phyloP scores from a whole-genome alignment of 2,888 invertebrate species.

The Hipparchia semele region DNA sequence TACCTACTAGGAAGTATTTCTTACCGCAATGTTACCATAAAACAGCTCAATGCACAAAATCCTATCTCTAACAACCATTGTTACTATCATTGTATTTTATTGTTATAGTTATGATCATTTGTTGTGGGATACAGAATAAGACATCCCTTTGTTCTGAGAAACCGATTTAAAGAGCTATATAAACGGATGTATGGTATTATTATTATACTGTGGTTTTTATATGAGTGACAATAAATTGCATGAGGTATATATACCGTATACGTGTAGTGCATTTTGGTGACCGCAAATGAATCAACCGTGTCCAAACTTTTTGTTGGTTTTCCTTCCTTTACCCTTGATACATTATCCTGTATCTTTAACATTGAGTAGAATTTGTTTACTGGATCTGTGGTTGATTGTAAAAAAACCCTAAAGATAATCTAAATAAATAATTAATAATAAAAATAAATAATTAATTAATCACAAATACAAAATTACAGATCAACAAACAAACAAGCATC shows the following conservation, averaged over 20 bases:
- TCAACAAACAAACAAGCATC: too few relatives aligned
- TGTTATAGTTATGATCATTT: conserved; percentile 10
- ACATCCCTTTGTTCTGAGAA: conserved; percentile 11
- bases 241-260: not conserved
- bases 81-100: conserved; percentile 4
- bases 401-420: too few relatives aligned
- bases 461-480: too few relatives aligned
- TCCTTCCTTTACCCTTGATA: not conserved
- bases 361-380: not conserved
- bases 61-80: not conserved
- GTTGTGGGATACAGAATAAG: conserved; percentile 9
- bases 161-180: not conserved
- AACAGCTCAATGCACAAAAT: not conserved
- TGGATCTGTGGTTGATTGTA: too few relatives aligned
- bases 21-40: not conserved
- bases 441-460: too few relatives aligned
- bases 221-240: not conserved
- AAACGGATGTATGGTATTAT: conserved; percentile 1
- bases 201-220: not conserved
- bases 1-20: too few relatives aligned
- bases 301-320: not conserved
- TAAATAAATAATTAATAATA: too few relatives aligned
- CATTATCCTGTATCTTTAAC: too few relatives aligned
- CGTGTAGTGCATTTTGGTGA: not conserved
- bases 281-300: not conserved